Base-by-base conservation (phyloP, 1,140 invertebrate genomes). In the Nephotettix cincticeps region DNA sequence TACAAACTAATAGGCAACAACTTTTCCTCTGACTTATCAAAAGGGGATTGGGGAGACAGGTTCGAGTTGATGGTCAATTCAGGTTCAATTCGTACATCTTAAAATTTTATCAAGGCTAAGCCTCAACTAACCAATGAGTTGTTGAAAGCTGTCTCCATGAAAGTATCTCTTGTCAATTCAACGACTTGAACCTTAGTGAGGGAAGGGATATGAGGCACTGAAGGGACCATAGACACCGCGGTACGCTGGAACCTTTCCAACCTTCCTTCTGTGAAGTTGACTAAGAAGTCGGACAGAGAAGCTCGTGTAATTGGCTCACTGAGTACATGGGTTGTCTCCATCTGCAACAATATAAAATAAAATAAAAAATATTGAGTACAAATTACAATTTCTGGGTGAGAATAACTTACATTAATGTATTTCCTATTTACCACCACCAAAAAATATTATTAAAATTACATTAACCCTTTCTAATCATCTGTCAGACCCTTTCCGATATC, bases 231-330 rank as follows among this genome's bases (percentile, higher is more conserved):
- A 4, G 56, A n/a, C 13, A 56, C 11, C n/a, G 47, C 67, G 9
- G 68, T 72, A 1, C 71, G 54, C 25, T 74, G 58, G 67, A 69
- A 63, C 30, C 74, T 63, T n/a, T 75, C 68, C 25, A 82, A 61
- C 3, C 43, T 67, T n/a, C 79, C 80, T 30, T 72, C 54, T 0
- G 81, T 80, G 71, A 79, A 83, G 70, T 81, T 80, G n/a, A 75
- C 65, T 3, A 84, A 77, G 72, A 83, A 82, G 28, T 78, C 72
- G 21, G 74, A 61, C 32, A 82, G 68, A 47, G 74, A 73, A 45
- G 72, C 74, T 73, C 76, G 77, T 56, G 75, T 79, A 40, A 82
- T 73, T n/a, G 74, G 72, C 45, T 74, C 75, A 63, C 76, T 80
- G 36, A 74, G 51, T 11, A 68, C 17, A 19, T 74, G 70, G 9